These are phyloP conservation scores for Octomys mimax DNA, from an alignment of 2,797 vertebrate genomes.

Conservation along the genomic window DNA sequence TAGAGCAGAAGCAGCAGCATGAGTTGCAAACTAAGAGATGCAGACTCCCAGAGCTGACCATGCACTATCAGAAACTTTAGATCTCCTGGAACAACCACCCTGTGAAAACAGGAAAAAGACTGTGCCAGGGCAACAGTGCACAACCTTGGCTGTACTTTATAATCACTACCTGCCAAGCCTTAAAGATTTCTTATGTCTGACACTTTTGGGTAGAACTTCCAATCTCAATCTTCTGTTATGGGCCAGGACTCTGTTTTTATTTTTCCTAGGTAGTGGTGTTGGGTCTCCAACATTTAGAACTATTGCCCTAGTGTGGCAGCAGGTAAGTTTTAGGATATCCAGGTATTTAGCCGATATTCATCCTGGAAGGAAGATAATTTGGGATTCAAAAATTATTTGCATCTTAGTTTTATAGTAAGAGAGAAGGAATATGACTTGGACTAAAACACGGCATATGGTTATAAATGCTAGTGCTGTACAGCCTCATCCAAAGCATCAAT, in stretches of 20 bases:
- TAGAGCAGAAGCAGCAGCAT: not conserved
- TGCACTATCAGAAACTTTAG: constrained; percentile 17
- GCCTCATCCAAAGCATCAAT: constrained; percentile 70
- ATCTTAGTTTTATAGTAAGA: constrained; percentile 57
- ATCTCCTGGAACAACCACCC: not conserved
- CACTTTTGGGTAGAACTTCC: not conserved
- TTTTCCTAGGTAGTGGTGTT: not conserved
- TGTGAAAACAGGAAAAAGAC: constrained; percentile 25
- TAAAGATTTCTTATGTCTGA: not conserved
- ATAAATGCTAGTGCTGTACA: constrained; percentile 69
- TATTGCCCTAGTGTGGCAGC: not conserved
- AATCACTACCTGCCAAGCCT: constrained; percentile 18
- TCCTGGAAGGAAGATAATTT: constrained; percentile 49
- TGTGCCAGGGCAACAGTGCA: not conserved
- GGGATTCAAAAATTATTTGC: constrained; percentile 60
- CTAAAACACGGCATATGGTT: constrained; percentile 71
- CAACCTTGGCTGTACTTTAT: not conserved
- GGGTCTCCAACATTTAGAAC: constrained; percentile 40
- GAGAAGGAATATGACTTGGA: constrained; percentile 69
- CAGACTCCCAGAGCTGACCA: not conserved
- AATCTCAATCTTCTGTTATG: not conserved
- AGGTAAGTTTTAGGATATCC: constrained; percentile 16
- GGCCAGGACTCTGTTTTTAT: not conserved
- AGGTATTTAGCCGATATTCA: not conserved
- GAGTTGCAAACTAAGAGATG: not conserved